Percentiles rank a stretch among this genome's conserved stretches.
These are phyloP conservation scores for Peromyscus maniculatus DNA, from an alignment of 2,113 vertebrate species.

Conservation along the genomic window DNA sequence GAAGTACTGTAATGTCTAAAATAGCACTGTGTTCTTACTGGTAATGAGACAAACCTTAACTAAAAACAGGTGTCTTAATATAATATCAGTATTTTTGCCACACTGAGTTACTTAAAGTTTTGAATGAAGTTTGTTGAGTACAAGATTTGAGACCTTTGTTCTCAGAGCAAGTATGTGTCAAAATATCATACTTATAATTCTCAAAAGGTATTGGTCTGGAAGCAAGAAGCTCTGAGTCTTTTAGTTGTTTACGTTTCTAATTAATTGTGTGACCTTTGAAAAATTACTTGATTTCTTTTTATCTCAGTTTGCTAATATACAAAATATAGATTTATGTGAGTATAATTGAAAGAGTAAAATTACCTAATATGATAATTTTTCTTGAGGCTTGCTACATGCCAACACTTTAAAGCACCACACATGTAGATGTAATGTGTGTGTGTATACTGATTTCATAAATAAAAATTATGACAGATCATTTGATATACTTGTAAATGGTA, in stretches of 20 bases:
- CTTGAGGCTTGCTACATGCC: slow-evolving; percentile 2
- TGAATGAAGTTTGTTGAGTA: slow-evolving; percentile 14
- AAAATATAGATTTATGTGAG: slow-evolving; percentile 31
- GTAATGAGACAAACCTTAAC: not conserved
- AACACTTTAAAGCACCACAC: not conserved
- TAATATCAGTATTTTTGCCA: not conserved
- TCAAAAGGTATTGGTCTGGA: not conserved
- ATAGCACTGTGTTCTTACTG: not conserved
- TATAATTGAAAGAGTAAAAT: slow-evolving; percentile 1
- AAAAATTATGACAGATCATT: slow-evolving; percentile 38
- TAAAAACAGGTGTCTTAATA: not conserved
- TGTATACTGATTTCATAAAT: not conserved
- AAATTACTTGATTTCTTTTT: slow-evolving; percentile 19
- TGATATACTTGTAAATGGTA: not conserved
- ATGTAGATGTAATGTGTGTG: not conserved
- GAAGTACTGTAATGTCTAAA: not conserved
- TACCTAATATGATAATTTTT: slow-evolving; percentile 30
- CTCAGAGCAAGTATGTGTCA: slow-evolving; percentile 40
- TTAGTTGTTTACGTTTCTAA: slow-evolving; percentile 24
- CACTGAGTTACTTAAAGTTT: not conserved
- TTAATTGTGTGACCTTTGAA: slow-evolving; percentile 19
- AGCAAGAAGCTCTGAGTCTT: slow-evolving; percentile 35
- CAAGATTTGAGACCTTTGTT: not conserved
- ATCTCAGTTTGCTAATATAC: slow-evolving; percentile 12
- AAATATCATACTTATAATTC: slow-evolving; percentile 6